Conservation (phyloP, 2,888 invertebrate genomes). For the Cryptocephalus moraei region DNA sequence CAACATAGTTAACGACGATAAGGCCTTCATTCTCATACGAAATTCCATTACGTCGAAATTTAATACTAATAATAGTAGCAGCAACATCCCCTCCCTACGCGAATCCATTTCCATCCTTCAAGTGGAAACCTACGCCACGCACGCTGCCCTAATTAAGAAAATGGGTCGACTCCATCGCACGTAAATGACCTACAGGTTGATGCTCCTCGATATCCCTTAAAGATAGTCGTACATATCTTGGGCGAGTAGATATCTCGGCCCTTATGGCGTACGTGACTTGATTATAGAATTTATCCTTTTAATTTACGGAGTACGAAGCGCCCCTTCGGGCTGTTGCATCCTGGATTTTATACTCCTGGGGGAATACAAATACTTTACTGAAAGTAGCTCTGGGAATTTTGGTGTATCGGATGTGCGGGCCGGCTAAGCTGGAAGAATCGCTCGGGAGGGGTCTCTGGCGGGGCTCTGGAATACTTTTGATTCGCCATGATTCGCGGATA, state of each 20-base stretch:
- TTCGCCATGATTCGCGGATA: too few species aligned
- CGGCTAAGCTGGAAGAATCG: too few species aligned
- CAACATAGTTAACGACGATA: too few species aligned
- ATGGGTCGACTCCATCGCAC: constrained; percentile 8
- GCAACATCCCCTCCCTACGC: too few species aligned
- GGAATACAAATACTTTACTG: constrained; percentile 8
- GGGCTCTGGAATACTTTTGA: too few species aligned
- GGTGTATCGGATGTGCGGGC: too few species aligned
- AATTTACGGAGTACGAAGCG: constrained; percentile 27
- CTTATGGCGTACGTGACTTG: constrained; percentile 28
- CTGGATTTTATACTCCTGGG: constrained; percentile 12
- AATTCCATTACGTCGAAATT: too few species aligned
- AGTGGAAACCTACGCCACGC: too few species aligned
- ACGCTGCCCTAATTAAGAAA: background rate
- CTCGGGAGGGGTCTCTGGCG: too few species aligned
- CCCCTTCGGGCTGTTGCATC: constrained; percentile 15
- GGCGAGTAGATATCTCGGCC: constrained; percentile 27
- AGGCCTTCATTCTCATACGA: too few species aligned
- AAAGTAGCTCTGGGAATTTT: constrained; percentile 4
- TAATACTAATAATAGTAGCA: too few species aligned
- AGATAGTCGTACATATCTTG: constrained; percentile 27
- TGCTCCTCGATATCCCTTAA: constrained; percentile 10
- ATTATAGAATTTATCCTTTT: constrained; percentile 23
- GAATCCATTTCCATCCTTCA: too few species aligned
- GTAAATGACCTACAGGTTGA: constrained; percentile 15